Base-by-base conservation (phyloP, 2,888 invertebrate genomes). In the Mantis religiosa region DNA sequence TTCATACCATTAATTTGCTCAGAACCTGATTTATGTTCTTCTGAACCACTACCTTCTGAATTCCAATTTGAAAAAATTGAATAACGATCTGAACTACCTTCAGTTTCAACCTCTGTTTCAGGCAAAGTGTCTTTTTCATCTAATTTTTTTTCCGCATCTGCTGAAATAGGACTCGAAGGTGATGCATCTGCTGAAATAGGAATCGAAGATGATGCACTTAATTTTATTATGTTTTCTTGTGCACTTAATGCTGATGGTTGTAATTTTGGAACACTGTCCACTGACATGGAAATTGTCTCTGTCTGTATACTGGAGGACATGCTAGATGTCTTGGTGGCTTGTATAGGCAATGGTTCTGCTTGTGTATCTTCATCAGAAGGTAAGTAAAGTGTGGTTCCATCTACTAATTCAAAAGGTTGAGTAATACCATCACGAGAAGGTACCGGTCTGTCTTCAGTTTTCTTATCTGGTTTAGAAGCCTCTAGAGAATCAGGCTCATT, bases 341-440 rank as follows among this genome's bases (percentile, higher is more conserved):
- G 54, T 71, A 71, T 25, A 71, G 54, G 54, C 7, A 20, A 15
- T 54, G 54, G 54, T 71, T 71, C 25, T 71, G 54, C 54, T 71
- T 25, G 54, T 15, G 54, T 20, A 25, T 34, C 87, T 20, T 85
- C 89, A 89, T 85, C 87, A 25, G 88, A 71, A 41, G 89, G 83
- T 86, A 93, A 92, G 90, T 94, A 94, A 91, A 96, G 93, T 30
- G 95, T 95, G 20, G 97, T 97, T 25, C 96, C 97, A 92, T 97
- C 96, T 91, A 96, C 93, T 41, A 96, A 94, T 90, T 94, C 94
- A 83, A 28, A 89, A 54, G 89, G 87, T 47, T 89, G 82, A 28
- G n/a, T 54, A 28, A 87, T 84, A 89, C 8, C 34, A 9, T 89
- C 85, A 27, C 20, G 83, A 12, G 47, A 71, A 12, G 85, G 85